Evolutionary conservation across 2,797 vertebrate genomes (phyloP), one percentile per base, ranked within the genome.

Genomic region (Crenuchus spilurus): DNA sequence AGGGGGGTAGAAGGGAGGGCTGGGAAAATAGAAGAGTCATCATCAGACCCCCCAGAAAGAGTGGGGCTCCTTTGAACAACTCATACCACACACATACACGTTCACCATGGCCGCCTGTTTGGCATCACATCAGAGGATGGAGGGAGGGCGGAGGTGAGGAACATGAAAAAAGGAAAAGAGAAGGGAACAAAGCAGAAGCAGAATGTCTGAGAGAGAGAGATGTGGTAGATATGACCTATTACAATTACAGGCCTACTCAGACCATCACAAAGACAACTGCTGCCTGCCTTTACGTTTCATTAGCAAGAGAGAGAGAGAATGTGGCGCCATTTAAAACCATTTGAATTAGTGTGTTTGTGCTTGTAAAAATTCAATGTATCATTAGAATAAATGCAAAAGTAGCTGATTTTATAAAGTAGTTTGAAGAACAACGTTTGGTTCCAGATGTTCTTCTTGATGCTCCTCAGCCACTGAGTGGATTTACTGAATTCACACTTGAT

Each of bases 131-230:
- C 35, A 74, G 57, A 80, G 69, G 46, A 62, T 57, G 61, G 57
- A 49, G 57, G 60, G 52, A 76, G 61, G 74, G 51, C 31, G 68
- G 51, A 57, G 60, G 67, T 76, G 74, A 71, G 51, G 61, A 76
- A 49, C 65, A 22, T 20, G 20, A 18, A 33, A 39, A 54, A 64
- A 54, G 41, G 46, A 60, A 58, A 33, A 66, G 35, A 57, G 37
- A 69, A 26, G 35, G 18, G 60, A 62, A 62, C 60, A 62, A 48
- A 62, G 37, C 44, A 62, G 41, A 72, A 58, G 73, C 64, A 51
- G 42, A 74, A 49, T 60, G 39, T 41, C 67, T 72, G 24, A 41
- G 33, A 60, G 67, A 48, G 31, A 2, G 20, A 63, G 37, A 71
- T 67, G 55, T 63, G 63, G 30, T 16, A 70, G 28, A 58, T 57